These are phyloP conservation scores for Lycorma delicatula DNA, from an alignment of 1,140 invertebrate genomes.

Conservation along the genomic window DNA sequence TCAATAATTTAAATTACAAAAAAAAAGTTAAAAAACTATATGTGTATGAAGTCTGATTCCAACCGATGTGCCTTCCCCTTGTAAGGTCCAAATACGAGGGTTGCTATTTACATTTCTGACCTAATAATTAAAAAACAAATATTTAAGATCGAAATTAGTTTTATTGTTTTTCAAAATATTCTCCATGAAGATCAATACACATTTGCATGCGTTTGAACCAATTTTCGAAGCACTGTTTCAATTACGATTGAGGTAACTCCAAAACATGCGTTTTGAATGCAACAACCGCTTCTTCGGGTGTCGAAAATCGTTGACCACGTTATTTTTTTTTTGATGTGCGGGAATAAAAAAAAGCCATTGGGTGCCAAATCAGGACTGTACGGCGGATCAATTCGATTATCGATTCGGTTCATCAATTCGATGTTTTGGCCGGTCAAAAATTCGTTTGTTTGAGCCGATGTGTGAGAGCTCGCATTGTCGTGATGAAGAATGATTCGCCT, in stretches of 20 bases:
- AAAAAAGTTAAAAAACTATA: too few relatives aligned
- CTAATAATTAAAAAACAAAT: too few relatives aligned
- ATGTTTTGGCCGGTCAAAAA: slow-evolving; percentile 29
- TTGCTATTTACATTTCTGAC: too few relatives aligned
- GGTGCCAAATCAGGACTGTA: slow-evolving; percentile 40
- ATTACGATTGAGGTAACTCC: slow-evolving; percentile 29
- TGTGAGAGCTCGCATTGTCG: slow-evolving; percentile 29
- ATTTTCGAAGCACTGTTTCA: slow-evolving; percentile 31
- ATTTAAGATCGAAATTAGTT: too few relatives aligned
- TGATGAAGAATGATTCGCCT: too few relatives aligned
- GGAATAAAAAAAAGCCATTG: slow-evolving; percentile 37
- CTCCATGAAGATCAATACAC: slow-evolving; percentile 20
- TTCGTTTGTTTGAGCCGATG: slow-evolving; percentile 19
- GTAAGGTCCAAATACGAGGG: too few relatives aligned
- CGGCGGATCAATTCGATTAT: too few relatives aligned
- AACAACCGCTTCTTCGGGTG: slow-evolving; percentile 28
- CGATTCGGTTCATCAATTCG: slow-evolving; percentile 35
- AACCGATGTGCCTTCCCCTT: too few relatives aligned
- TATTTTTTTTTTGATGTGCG: slow-evolving; percentile 35
- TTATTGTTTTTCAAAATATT: slow-evolving; percentile 10
- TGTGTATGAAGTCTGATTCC: too few relatives aligned
- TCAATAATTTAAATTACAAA: too few relatives aligned
- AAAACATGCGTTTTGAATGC: slow-evolving; percentile 33
- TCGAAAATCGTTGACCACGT: slow-evolving; percentile 31
- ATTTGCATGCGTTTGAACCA: slow-evolving; percentile 26